phyloP scores from a whole-genome alignment of 2,113 vertebrate species.

The Siniperca chuatsi region DNA sequence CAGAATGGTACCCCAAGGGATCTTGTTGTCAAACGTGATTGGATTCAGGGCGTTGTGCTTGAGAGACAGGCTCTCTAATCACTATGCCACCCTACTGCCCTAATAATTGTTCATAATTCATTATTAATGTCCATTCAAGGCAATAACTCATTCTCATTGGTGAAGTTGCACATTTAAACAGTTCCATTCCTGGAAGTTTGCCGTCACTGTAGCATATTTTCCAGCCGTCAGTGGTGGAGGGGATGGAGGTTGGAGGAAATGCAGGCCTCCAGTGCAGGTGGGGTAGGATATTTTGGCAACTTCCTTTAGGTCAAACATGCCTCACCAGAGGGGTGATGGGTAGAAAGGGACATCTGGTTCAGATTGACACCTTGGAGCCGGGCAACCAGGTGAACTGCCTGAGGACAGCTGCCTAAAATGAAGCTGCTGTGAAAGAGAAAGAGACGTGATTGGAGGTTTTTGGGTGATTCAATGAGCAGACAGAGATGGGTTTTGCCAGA shows the following conservation, averaged over 20 bases:
- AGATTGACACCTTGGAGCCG: slow-evolving; percentile 39
- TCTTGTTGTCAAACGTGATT: slow-evolving; percentile 40
- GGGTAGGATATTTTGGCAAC: slow-evolving; percentile 39
- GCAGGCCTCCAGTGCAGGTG: slow-evolving; percentile 56
- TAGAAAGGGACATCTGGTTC: slow-evolving; percentile 58
- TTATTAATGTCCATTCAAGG: slow-evolving; percentile 50
- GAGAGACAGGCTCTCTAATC: slow-evolving; percentile 42
- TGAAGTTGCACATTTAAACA: slow-evolving; percentile 26
- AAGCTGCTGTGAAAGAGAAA: background rate
- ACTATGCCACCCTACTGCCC: slow-evolving; percentile 10
- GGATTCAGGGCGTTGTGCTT: slow-evolving; percentile 34
- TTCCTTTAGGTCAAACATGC: slow-evolving; percentile 60
- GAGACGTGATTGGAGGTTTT: background rate
- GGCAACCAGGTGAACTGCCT: slow-evolving; percentile 66
- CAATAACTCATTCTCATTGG: slow-evolving; percentile 64
- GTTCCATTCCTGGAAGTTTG: slow-evolving; percentile 45
- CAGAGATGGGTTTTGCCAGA: slow-evolving; percentile 10
- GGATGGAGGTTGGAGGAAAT: slow-evolving; percentile 29
- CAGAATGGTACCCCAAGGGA: slow-evolving; percentile 20
- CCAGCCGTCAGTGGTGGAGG: slow-evolving; percentile 7
- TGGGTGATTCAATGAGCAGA: slow-evolving; percentile 28
- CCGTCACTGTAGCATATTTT: slow-evolving; percentile 42
- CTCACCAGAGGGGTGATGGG: slow-evolving; percentile 45
- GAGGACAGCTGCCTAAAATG: slow-evolving; percentile 46
- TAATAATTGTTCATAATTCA: slow-evolving; percentile 45